phyloP scores from a whole-genome alignment of 2,113 vertebrate genomes.

The Aegotheles bennettii region DNA sequence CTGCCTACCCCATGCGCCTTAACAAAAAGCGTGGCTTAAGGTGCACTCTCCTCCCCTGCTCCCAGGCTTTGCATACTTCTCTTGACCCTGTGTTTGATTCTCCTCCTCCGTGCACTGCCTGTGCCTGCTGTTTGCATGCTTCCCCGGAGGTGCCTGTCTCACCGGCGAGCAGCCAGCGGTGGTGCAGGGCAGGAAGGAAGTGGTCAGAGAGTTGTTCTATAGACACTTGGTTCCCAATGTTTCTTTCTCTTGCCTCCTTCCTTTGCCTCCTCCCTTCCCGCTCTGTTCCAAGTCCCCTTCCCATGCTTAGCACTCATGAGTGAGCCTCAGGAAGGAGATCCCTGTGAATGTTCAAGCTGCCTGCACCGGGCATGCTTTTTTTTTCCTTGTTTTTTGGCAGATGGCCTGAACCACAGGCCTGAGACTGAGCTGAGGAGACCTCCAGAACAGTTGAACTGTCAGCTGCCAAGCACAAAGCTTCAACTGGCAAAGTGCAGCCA shows the following conservation, averaged over 20 bases:
- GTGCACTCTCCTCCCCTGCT: background rate
- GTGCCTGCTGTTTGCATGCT: background rate
- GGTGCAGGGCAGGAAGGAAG: background rate
- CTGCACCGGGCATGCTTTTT: background rate
- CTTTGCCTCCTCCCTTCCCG: background rate
- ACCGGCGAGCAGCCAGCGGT: background rate
- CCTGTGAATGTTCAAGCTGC: background rate
- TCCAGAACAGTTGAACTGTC: background rate
- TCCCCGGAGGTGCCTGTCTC: background rate
- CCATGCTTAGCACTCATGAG: accelerated
- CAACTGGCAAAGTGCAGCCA: background rate
- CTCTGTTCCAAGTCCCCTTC: background rate
- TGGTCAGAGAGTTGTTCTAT: background rate
- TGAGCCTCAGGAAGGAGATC: background rate
- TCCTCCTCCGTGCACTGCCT: background rate
- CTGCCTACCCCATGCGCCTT: accelerated
- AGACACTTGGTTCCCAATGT: background rate
- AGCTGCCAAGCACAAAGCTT: accelerated
- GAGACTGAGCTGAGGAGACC: background rate
- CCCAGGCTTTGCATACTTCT: background rate
- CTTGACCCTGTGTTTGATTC: background rate
- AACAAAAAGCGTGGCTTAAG: background rate
- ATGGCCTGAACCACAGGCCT: background rate
- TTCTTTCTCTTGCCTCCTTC: background rate
- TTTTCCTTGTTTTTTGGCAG: background rate